phyloP scores from a whole-genome alignment of 2,797 vertebrate species.

The Muscicapa comitata region DNA sequence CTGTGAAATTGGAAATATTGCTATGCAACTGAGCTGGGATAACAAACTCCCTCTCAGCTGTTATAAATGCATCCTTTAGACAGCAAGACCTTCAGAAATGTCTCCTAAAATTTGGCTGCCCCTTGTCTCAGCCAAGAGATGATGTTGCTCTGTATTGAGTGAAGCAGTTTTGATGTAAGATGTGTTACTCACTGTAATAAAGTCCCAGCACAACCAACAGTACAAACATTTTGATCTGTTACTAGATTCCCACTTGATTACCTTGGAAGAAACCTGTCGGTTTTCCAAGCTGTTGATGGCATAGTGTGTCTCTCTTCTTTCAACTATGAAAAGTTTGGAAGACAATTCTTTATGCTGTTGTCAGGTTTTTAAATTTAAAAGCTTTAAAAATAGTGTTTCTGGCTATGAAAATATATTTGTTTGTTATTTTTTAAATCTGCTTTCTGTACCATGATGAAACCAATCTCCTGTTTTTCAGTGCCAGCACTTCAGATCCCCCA shows the following conservation, averaged over 20 bases:
- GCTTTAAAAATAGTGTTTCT: background rate
- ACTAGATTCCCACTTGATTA: background rate
- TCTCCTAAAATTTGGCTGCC: background rate
- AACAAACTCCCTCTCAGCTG: background rate
- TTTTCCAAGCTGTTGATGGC: background rate
- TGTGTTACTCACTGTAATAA: background rate
- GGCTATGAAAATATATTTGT: background rate
- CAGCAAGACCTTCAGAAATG: background rate
- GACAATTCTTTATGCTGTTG: background rate
- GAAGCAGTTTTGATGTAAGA: background rate
- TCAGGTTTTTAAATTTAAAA: background rate
- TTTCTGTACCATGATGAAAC: background rate
- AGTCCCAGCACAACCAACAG: background rate
- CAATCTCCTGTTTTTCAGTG: slow-evolving; percentile 72
- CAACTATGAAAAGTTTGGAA: background rate
- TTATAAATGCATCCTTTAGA: background rate
- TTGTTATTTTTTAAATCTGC: background rate
- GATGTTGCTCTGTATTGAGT: background rate
- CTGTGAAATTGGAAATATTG: background rate
- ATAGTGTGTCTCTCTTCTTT: background rate
- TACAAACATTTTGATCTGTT: background rate
- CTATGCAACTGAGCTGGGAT: background rate
- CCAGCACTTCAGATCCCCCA: slow-evolving; percentile 92
- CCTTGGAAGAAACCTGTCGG: background rate
- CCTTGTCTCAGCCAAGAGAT: background rate